Base-by-base conservation (phyloP, 2,797 vertebrate species). In the Gorsachius magnificus region DNA sequence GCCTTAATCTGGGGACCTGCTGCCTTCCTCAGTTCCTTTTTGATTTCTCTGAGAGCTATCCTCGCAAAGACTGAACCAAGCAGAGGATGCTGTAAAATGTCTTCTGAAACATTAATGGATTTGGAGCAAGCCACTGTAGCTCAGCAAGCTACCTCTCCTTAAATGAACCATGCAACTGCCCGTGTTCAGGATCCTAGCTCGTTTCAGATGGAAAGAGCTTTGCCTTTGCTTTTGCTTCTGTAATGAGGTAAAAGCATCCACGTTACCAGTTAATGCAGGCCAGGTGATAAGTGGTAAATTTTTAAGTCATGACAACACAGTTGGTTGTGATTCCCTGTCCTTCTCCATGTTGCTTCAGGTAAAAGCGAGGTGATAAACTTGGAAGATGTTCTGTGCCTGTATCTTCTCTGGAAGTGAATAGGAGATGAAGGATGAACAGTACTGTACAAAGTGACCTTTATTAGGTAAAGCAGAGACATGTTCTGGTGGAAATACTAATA, bases 91-190 rank as follows among this genome's bases (percentile, higher is more conserved):
- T 97, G 70, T 66, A 61, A 93, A 92, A 63, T 66, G 64, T 71
- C 85, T 77, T 93, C 68, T 96, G 87, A 94, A 93, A 82, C 83
- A 90, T 85, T 95, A 95, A 95, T 96, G 87, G 93, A 86, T 95
- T 58, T 94, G 81, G 75, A 95, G 79, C 85, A 92, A 88, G 82
- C 33, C 51, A 82, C 87, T 25, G 70, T 51, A 51, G 26, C 33
- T 77, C 80, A 54, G 51, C 29, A 68, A 78, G 19, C 28, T 75
- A 17, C 29, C 20, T 74, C 51, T 82, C 75, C 72, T 85, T 25
- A 58, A 16, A 65, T 8, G 54, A 93, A 20, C 53, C 50, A 10
- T 0, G 1, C 10, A 25, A 50, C 35, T 36, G 56, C 43, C 38
- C 38, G 16, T 1, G 5, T 36, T 31, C 46, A n/a, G 21, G 17